phyloP scores from a whole-genome alignment of 2,797 vertebrate species.

The Muscicapa striata region DNA sequence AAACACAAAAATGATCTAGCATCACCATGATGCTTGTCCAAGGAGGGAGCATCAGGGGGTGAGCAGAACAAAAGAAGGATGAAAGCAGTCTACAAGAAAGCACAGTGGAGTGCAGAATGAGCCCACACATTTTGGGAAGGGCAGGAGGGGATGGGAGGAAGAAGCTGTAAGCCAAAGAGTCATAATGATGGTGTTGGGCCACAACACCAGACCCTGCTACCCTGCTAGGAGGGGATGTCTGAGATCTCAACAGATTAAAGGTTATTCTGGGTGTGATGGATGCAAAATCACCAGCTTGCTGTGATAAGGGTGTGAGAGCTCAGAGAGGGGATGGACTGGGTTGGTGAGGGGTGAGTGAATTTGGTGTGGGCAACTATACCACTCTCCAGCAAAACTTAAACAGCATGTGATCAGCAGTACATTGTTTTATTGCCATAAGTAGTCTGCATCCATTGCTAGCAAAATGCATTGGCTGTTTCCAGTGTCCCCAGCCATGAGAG shows the following conservation, averaged over 20 bases:
- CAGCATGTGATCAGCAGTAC: neutral
- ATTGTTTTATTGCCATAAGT: neutral
- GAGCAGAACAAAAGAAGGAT: neutral
- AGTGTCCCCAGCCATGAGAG: neutral
- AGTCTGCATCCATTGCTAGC: neutral
- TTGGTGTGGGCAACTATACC: neutral
- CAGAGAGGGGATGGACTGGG: neutral
- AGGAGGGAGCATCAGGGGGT: neutral
- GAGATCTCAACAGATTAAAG: neutral
- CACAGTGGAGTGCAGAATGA: neutral
- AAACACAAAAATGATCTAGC: neutral
- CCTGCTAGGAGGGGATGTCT: neutral
- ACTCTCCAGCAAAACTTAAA: neutral
- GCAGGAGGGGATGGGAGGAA: neutral
- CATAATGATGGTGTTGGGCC: neutral
- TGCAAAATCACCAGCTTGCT: neutral
- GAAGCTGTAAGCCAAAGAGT: neutral
- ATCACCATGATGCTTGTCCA: neutral
- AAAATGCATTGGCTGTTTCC: neutral
- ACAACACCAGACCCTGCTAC: neutral
- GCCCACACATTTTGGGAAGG: no score
- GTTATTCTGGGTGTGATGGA: neutral
- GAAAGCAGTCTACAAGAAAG: neutral
- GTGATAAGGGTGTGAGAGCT: neutral
- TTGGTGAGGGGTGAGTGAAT: neutral